Evolutionary conservation across 2,113 vertebrate genomes (phyloP), one percentile per base, ranked within the genome.

Genomic region (Alethe diademata): DNA sequence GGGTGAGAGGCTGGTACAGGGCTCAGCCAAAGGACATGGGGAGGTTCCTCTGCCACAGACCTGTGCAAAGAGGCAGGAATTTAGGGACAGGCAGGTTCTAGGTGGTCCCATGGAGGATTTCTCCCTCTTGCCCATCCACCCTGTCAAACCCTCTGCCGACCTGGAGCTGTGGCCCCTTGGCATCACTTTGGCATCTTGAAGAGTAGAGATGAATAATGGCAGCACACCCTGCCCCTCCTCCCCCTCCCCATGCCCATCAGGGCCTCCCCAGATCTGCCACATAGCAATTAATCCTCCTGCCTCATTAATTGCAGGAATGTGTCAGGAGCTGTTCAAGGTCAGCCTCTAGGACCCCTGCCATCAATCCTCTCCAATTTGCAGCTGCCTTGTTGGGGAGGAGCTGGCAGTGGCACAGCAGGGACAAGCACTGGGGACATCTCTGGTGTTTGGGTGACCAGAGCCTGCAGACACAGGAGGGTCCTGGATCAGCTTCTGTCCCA

Each of bases 11-110:
- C 50, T 48, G 71, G 36, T 4, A 5, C 3, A 1, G 45, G 64
- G 64, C 64, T 69, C 6, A 0, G 28, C 8, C 1, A 0, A 5
- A 2, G 4, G 56, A 12, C 28, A 2, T 0, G 2, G 51, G 20
- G 38, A 43, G 8, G 28, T 19, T 62, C 43, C 42, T 58, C 80
- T 86, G 57, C 35, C 31, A 35, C 48, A 36, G n/a, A 17, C 40
- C 22, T 29, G 54, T 14, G n/a, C 23, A 36, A 6, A 38, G 33
- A 28, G n/a, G 9, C 36, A 51, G 50, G 17, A 23, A 33, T 72
- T 61, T 13, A 24, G 42, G 72, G 54, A 33, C 12, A 8, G 9
- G 35, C 5, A 6, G 4, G 38, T 35, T 69, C n/a, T 19, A 10
- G 2, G 8, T 45, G n/a, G 19, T 35, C 12, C 42, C 9, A 6